Evolutionary conservation across 2,888 invertebrate species (phyloP).

Genomic region (Sicus ferrugineus): DNA sequence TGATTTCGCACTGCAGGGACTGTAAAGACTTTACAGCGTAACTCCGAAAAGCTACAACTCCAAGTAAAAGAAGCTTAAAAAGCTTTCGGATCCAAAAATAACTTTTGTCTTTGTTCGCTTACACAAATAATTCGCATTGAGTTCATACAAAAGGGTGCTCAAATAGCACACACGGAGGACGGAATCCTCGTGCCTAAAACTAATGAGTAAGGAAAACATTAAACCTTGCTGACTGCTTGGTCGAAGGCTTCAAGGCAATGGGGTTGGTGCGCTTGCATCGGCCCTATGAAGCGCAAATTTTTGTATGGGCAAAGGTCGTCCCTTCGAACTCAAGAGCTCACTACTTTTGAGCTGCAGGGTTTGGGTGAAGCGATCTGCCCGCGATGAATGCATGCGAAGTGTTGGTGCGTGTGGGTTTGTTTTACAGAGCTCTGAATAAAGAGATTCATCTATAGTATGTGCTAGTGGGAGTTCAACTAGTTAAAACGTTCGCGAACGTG

Average conservation of each 20-base stretch:
- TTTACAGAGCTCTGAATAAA: too few relatives aligned
- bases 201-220: constrained; percentile 61
- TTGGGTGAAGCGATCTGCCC: constrained; percentile 62
- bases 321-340: constrained; percentile 49
- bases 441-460: too few relatives aligned
- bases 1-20: background rate
- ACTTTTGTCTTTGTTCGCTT: background rate
- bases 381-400: background rate
- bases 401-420: too few relatives aligned
- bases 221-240: constrained; percentile 58
- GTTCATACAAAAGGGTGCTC: constrained; percentile 35
- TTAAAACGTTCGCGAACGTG: constrained; percentile 33
- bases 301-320: constrained; percentile 61
- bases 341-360: constrained; percentile 56
- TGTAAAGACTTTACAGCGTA: too few relatives aligned
- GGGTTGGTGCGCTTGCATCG: constrained; percentile 28
- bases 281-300: constrained; percentile 57
- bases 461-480: too few relatives aligned
- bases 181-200: constrained; percentile 53
- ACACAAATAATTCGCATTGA: constrained; percentile 47
- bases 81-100: too few relatives aligned
- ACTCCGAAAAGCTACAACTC: too few relatives aligned
- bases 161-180: background rate
- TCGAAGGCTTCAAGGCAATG: constrained; percentile 57
- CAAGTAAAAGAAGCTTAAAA: too few relatives aligned